Percentiles rank a stretch among this genome's conserved stretches.
Conservation (phyloP, 2,888 invertebrate species). For the Cephus pygmeus region DNA sequence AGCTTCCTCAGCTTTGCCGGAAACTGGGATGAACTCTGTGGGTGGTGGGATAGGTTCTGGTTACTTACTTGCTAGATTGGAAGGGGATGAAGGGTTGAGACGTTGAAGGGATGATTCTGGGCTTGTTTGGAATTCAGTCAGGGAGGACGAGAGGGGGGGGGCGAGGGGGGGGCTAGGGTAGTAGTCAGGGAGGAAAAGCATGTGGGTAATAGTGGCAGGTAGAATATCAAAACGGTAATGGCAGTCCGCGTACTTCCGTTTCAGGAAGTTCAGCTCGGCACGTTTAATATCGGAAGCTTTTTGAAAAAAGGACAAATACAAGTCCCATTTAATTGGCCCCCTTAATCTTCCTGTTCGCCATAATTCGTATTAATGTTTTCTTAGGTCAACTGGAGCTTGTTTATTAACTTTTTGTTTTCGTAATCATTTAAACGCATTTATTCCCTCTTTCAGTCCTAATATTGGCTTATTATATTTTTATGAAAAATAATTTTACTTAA, state of each 20-base stretch:
- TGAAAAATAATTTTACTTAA: too few species aligned
- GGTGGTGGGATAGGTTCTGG: background rate
- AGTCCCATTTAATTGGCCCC: background rate
- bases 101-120: background rate
- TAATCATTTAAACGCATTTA: too few species aligned
- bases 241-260: background rate
- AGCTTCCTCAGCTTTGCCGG: background rate
- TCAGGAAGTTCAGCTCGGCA: background rate
- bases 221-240: background rate
- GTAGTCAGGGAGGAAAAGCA: background rate
- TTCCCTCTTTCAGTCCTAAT: too few species aligned
- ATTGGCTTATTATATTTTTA: too few species aligned
- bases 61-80: background rate
- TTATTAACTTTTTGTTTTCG: too few species aligned
- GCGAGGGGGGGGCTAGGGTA: background rate
- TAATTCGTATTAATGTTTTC: background rate
- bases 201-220: background rate
- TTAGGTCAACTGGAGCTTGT: background rate
- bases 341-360: background rate
- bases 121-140: background rate
- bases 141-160: too few species aligned
- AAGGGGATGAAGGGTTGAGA: background rate
- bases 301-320: background rate
- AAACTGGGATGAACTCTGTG: background rate
- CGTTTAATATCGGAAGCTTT: background rate